Conservation (phyloP, 2,797 vertebrate species). For the Anguilla pacifica region DNA sequence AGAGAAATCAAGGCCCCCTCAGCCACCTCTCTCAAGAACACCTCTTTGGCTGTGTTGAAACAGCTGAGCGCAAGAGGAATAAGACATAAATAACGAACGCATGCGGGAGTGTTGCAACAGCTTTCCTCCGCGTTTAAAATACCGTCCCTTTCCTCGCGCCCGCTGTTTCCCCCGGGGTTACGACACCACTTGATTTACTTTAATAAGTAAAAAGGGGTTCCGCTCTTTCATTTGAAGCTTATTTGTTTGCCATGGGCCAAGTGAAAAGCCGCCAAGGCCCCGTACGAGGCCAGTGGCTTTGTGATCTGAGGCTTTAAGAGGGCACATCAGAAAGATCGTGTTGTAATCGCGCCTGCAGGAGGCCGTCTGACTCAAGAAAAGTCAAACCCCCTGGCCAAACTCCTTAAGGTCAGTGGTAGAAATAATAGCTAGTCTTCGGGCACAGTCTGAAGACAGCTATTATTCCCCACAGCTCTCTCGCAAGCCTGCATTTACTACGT, state of each 20-base stretch:
- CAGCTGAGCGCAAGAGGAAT: conserved; percentile 9
- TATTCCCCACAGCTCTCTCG: conserved; percentile 30
- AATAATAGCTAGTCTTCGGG: conserved; percentile 41
- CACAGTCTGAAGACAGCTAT: conserved; percentile 13
- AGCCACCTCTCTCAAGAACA: conserved; percentile 6
- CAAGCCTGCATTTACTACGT: conserved; percentile 9
- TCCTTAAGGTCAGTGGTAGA: conserved; percentile 40
- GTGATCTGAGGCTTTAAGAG: conserved; percentile 9
- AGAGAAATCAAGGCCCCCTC: not conserved
- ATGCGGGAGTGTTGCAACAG: not conserved
- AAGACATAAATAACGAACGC: conserved; percentile 7
- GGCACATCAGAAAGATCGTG: conserved; percentile 31
- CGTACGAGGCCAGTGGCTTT: conserved; percentile 18
- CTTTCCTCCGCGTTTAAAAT: conserved; percentile 2
- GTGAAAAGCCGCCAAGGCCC: conserved; percentile 1
- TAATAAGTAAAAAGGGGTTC: conserved; percentile 24
- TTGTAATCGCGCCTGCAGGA: conserved; percentile 39
- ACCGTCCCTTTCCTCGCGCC: not conserved
- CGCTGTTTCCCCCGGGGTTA: not conserved
- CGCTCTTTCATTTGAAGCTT: conserved; percentile 27
- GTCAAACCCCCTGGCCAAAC: conserved; percentile 39
- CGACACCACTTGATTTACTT: conserved; percentile 31
- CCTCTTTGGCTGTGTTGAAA: conserved; percentile 21
- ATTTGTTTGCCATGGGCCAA: conserved; percentile 34
- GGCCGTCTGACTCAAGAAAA: conserved; percentile 25